Conservation (phyloP, 2,797 vertebrate genomes). For the Melanotaenia pygmaea region DNA sequence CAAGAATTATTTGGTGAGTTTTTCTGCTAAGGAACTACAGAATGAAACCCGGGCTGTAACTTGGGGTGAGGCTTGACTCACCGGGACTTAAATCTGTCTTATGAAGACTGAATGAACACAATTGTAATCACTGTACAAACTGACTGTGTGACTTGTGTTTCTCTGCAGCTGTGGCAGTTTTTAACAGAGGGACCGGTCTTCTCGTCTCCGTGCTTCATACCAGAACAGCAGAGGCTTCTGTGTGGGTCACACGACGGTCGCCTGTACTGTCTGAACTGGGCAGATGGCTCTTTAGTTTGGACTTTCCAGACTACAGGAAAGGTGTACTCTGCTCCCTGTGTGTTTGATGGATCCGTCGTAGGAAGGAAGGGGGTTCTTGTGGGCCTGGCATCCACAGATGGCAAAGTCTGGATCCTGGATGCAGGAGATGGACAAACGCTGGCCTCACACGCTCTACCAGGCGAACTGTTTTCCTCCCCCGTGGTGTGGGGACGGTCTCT, state of each 20-base stretch:
- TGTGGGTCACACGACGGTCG: constrained; percentile 93
- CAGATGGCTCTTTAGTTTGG: constrained; percentile 88
- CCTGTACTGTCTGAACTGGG: constrained; percentile 87
- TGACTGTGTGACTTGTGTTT: neutral
- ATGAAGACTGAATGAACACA: neutral
- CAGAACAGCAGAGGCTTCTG: constrained; percentile 76
- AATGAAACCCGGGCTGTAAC: neutral
- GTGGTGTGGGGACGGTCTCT: constrained; percentile 84
- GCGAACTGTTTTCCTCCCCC: constrained; percentile 94
- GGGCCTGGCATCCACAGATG: constrained; percentile 90
- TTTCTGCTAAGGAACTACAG: neutral
- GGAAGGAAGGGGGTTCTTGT: constrained; percentile 77
- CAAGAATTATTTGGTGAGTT: too few species aligned
- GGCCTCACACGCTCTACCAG: constrained; percentile 81
- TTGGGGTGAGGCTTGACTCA: neutral
- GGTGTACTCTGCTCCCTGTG: constrained; percentile 90
- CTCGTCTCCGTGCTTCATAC: constrained; percentile 89
- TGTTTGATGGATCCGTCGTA: constrained; percentile 74
- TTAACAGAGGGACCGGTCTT: constrained; percentile 89
- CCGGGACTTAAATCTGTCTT: neutral
- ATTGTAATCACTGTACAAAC: neutral
- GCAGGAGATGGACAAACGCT: constrained; percentile 78
- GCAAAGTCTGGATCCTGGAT: constrained; percentile 90
- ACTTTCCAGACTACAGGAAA: constrained; percentile 87
- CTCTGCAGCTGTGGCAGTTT: constrained; percentile 89